Base-by-base conservation (phyloP, 2,888 invertebrate genomes). In the Nezara viridula region DNA sequence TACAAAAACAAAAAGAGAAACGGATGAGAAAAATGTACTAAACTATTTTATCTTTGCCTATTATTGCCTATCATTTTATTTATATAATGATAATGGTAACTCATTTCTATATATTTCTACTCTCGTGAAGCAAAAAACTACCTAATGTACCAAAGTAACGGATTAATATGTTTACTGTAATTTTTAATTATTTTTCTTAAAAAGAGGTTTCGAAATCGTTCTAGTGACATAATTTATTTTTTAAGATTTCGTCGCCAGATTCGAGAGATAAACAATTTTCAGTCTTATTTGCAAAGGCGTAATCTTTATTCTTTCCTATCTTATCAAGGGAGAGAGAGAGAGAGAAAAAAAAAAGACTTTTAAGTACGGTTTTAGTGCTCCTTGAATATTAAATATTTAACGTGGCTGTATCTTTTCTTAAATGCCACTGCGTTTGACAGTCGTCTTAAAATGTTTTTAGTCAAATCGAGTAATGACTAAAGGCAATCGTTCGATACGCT, bases 361-460 rank as follows among this genome's bases (percentile, higher is more conserved):
- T 37, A 73, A 73, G 66, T 73, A 73, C 6, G 37, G 10, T 73
- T 73, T 73, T 73, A 73, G 66, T 37, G 66, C 32, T 37, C 0
- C 27, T 73, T 73, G 66, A 73, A 73, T 73, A 73, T 73, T 73
- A 73, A 73, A 73, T 37, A 73, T 73, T 37, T 73, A 73, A 73
- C 37, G 27, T 37, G 66, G 66, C 37, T 73, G 32, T 73, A 37
- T 37, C 32, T 27, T 73, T 37, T 14, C 27, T 37, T 73, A 73
- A 3, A 37, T 73, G 5, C 19, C 66, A 37, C 66, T 6, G 66
- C 66, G 19, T 19, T 4, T 21, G 2, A 27, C 6, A 7, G n/a
- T 2, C 2, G 55, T 10, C 9, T 55, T 55, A 21, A 50, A 4
- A 50, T 50, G 4, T 50, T 50, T 21, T 50, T 19, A 50, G 4